Evolutionary conservation across 1,140 invertebrate genomes (phyloP).

Genomic region (Bicyclus anynana): DNA sequence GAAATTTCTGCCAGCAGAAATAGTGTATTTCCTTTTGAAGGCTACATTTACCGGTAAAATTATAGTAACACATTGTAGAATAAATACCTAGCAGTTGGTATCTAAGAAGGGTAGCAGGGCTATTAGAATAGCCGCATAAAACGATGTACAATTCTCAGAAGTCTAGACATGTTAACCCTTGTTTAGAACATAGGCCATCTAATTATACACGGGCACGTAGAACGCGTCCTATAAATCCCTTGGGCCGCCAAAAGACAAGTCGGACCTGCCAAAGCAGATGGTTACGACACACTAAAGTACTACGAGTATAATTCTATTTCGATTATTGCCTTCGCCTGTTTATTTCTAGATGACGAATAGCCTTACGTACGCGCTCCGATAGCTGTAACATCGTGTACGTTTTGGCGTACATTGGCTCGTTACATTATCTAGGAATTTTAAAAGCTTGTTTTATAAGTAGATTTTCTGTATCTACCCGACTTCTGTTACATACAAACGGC

Average conservation of each 20-base stretch:
- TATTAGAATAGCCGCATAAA: too few relatives aligned
- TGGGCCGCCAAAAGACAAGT: conserved; percentile 43
- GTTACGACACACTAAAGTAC: conserved; percentile 66
- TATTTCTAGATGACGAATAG: conserved; percentile 72
- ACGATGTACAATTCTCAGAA: not conserved
- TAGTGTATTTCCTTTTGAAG: too few relatives aligned
- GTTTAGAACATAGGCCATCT: conserved; percentile 27
- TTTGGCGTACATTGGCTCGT: conserved; percentile 44
- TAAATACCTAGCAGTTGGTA: too few relatives aligned
- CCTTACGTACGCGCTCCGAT: conserved; percentile 47
- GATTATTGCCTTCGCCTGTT: conserved; percentile 73
- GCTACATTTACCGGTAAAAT: too few relatives aligned
- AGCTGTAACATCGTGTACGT: conserved; percentile 48
- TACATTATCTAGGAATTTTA: conserved; percentile 75
- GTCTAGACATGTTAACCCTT: not conserved
- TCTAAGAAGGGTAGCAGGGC: too few relatives aligned
- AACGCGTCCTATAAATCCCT: conserved; percentile 43
- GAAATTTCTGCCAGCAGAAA: too few relatives aligned
- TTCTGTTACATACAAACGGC: conserved; percentile 26
- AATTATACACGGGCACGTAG: conserved; percentile 25
- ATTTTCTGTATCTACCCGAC: conserved; percentile 29
- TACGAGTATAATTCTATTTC: conserved; percentile 75
- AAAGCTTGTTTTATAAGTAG: conserved; percentile 60
- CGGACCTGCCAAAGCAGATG: conserved; percentile 61
- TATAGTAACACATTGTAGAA: too few relatives aligned